phyloP scores from a whole-genome alignment of 2,888 invertebrate genomes.

The Criorhina ranunculi region DNA sequence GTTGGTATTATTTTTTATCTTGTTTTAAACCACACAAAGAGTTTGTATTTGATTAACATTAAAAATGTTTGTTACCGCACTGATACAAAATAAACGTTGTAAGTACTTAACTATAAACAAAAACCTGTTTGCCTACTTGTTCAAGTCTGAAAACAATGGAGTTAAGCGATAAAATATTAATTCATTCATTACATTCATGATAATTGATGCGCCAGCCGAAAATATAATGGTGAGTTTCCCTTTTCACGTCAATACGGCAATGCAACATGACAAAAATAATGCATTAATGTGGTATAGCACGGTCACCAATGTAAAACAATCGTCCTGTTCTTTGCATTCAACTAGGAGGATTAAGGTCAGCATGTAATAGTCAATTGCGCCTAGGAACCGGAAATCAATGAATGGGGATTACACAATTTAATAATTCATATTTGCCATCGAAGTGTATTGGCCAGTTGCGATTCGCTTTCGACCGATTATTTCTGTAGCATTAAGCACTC shows the following conservation, averaged over 20 bases:
- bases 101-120: too few species aligned
- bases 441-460: conserved; percentile 8
- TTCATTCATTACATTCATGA: conserved; percentile 60
- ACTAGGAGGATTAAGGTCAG: conserved; percentile 64
- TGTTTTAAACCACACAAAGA: too few species aligned
- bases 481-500: conserved; percentile 1
- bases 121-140: neutral
- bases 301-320: conserved; percentile 55
- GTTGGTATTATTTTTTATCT: too few species aligned
- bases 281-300: conserved; percentile 58
- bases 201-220: conserved; percentile 66
- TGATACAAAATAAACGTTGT: too few species aligned
- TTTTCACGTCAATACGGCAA: conserved; percentile 42
- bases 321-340: conserved; percentile 20
- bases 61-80: too few species aligned
- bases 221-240: conserved; percentile 60
- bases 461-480: conserved; percentile 23
- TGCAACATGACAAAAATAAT: conserved; percentile 51
- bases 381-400: conserved; percentile 68
- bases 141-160: conserved; percentile 59
- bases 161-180: conserved; percentile 68
- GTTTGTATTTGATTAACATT: too few species aligned
- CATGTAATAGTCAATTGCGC: conserved; percentile 56
- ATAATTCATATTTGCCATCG: conserved; percentile 61
- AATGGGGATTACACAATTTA: conserved; percentile 70